Percentiles rank a stretch among this genome's conserved stretches.
phyloP scores from a whole-genome alignment of 2,888 invertebrate genomes.

The Dynastes grantii region DNA sequence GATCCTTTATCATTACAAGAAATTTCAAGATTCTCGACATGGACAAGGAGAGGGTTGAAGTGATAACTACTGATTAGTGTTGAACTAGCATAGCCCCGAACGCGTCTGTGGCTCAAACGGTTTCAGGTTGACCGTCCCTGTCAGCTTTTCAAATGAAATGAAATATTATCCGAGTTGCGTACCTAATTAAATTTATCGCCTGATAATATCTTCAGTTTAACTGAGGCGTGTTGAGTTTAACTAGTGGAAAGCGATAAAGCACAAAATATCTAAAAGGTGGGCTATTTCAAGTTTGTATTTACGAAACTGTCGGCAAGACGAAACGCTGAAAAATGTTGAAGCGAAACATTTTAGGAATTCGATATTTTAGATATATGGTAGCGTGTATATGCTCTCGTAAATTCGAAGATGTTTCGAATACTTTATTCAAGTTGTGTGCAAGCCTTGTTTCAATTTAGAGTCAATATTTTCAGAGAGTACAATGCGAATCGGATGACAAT shows the following conservation, averaged over 20 bases:
- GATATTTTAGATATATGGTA: constrained; percentile 25
- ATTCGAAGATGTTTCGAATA: constrained; percentile 23
- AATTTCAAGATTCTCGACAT: neutral
- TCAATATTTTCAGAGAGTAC: constrained; percentile 42
- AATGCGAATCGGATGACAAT: constrained; percentile 23
- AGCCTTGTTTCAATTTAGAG: constrained; percentile 40
- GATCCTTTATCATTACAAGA: neutral
- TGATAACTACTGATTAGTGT: constrained; percentile 16
- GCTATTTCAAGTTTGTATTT: neutral
- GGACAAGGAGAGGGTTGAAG: neutral
- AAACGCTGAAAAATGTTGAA: constrained; percentile 14
- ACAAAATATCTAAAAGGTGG: neutral
- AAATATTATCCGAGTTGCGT: constrained; percentile 19
- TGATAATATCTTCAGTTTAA: neutral
- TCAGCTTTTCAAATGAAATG: constrained; percentile 23
- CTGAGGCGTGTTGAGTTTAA: constrained; percentile 2
- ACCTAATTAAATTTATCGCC: constrained; percentile 8
- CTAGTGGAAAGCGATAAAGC: neutral
- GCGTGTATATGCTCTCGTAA: neutral
- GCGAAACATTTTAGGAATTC: constrained; percentile 18
- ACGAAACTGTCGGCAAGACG: neutral
- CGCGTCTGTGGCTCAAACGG: constrained; percentile 5
- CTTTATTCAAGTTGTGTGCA: constrained; percentile 29
- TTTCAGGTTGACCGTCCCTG: neutral
- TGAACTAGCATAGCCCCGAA: constrained; percentile 1